A percentile compares a stretch with the other conserved stretches of the same genome.
These are phyloP conservation scores for Metacarcinus magister DNA, from an alignment of 2,888 invertebrate species.

Conservation along the genomic window DNA sequence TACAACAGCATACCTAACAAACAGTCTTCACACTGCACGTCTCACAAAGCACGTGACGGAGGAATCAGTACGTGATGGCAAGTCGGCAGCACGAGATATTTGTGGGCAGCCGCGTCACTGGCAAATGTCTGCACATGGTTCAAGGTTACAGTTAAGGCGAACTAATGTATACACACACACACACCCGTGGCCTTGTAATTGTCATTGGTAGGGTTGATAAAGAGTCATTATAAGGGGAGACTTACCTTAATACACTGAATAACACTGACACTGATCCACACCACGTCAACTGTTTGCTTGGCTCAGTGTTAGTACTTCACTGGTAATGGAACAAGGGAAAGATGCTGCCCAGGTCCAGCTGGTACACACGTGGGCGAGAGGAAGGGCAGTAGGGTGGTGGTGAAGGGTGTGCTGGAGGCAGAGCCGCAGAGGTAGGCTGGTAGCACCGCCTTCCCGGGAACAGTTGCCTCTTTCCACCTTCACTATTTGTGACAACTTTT, in stretches of 20 bases:
- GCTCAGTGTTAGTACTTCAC: background rate
- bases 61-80: background rate
- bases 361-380: background rate
- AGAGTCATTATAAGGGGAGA: background rate
- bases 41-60: background rate
- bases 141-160: background rate
- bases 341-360: background rate
- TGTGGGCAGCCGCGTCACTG: background rate
- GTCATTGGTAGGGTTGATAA: background rate
- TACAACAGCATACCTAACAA: background rate
- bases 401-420: background rate
- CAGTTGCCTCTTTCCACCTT: background rate
- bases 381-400: background rate
- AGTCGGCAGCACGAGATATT: background rate
- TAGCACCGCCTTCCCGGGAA: background rate
- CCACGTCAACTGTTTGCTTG: background rate
- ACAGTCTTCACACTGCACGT: background rate
- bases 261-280: background rate
- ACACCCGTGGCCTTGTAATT: background rate
- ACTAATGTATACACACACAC: background rate
- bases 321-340: background rate
- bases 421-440: too few relatives aligned
- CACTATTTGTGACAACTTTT: background rate
- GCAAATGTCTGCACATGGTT: background rate
- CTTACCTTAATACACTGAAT: background rate